Base-by-base conservation (phyloP, 2,888 invertebrate genomes). In the Stenchaetothrips biformis region DNA sequence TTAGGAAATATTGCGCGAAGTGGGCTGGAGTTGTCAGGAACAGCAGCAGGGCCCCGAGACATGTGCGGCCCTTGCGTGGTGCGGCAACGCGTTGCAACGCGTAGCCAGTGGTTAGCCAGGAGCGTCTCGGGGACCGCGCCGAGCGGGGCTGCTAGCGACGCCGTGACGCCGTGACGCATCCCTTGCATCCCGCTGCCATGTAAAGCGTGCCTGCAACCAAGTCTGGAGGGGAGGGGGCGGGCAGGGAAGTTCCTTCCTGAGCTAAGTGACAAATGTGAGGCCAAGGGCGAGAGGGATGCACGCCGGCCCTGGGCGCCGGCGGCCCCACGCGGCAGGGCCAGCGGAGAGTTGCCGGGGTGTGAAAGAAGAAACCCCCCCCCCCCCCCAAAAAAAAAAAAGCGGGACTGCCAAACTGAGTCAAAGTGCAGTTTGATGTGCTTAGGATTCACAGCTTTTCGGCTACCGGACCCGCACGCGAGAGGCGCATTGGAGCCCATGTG, bases 201-300 rank as follows among this genome's bases (percentile, higher is more conserved):
- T 53, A 53, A 53, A 53, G 53, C 1, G 53, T 4, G 53, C 13
- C 13, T 18, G 53, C 13, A 13, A 18, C 53, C 53, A 53, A 13
- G 13, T 13, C 53, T 13, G 53, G 16, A 53, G 53, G 53, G 53
- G 16, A 53, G 53, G 53, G 53, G 13, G 9, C 49, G 49, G 49
- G 49, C 49, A 18, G 67, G 67, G 9, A 74, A 74, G 67, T 25
- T 74, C 25, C 67, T 74, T 74, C 67, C 67, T 74, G 67, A 7
- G 67, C 67, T 74, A 21, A 74, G 67, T 74, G 67, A 74, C 67
- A 74, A 74, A 74, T 74, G 67, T 74, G 67, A 11, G 25, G 67
- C 67, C 25, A 4, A 37, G 67, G 67, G 53, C 13, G 53, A 53
- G 53, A 13, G 53, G 37, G 37, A 37, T 37, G 37, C 37, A 37